Evolutionary conservation across 2,113 vertebrate species (phyloP).

Genomic region (Sander lucioperca): DNA sequence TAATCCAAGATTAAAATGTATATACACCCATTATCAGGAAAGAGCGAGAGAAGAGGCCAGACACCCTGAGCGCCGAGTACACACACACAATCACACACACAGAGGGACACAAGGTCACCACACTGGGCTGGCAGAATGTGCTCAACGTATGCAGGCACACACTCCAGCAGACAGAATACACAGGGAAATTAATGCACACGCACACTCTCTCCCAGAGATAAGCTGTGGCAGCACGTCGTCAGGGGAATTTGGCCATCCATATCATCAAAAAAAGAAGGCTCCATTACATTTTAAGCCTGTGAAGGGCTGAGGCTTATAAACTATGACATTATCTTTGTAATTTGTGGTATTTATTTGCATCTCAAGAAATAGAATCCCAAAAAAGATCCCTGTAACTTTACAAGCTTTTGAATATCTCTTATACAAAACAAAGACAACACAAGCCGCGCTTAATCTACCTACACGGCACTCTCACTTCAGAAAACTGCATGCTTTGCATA

Average conservation of each 20-base stretch:
- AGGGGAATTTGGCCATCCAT: slow-evolving; percentile 71
- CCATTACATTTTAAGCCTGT: slow-evolving; percentile 65
- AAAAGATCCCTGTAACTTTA: slow-evolving; percentile 22
- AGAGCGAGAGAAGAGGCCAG: slow-evolving; percentile 36
- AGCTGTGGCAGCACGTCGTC: slow-evolving; percentile 72
- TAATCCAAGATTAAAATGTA: slow-evolving; percentile 78
- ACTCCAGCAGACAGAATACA: slow-evolving; percentile 69
- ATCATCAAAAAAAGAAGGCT: slow-evolving; percentile 68
- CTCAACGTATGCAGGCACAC: slow-evolving; percentile 83
- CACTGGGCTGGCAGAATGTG: slow-evolving; percentile 72
- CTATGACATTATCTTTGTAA: slow-evolving; percentile 52
- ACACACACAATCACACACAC: slow-evolving; percentile 52
- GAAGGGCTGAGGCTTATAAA: slow-evolving; percentile 53
- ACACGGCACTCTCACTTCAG: slow-evolving; percentile 30
- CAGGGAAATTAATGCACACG: slow-evolving; percentile 79
- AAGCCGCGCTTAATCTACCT: slow-evolving; percentile 32
- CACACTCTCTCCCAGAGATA: slow-evolving; percentile 76
- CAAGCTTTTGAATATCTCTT: slow-evolving; percentile 25
- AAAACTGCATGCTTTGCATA: slow-evolving; percentile 37
- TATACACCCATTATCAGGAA: slow-evolving; percentile 69
- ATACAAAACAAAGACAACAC: slow-evolving; percentile 54
- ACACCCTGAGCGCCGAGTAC: slow-evolving; percentile 42
- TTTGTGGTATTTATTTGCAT: slow-evolving; percentile 59
- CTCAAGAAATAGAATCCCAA: slow-evolving; percentile 27
- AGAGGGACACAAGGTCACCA: slow-evolving; percentile 71